phyloP scores from a whole-genome alignment of 1,140 invertebrate species.

The Zophobas atratus region DNA sequence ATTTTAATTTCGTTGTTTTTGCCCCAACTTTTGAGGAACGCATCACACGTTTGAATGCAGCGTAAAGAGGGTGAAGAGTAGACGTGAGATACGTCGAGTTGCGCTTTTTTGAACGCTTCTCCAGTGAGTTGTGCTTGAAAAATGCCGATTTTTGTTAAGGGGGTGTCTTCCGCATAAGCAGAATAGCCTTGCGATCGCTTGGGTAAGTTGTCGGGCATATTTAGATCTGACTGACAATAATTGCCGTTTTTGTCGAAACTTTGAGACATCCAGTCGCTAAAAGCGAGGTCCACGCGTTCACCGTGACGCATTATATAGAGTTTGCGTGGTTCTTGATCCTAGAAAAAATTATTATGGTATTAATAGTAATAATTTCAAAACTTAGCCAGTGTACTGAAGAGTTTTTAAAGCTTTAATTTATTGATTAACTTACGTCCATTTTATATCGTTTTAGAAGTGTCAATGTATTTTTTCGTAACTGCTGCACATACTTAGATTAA shows the following conservation, averaged over 20 bases:
- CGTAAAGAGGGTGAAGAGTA: constrained; percentile 91
- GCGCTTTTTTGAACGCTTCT: constrained; percentile 80
- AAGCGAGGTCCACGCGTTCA: constrained; percentile 93
- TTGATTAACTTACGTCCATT: no score
- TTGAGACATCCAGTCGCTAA: constrained; percentile 89
- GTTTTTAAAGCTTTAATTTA: no score
- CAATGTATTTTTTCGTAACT: no score
- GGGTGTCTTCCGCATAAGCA: constrained; percentile 86
- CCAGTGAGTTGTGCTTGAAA: constrained; percentile 84
- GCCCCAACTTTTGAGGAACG: constrained; percentile 74
- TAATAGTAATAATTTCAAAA: no score
- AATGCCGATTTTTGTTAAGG: constrained; percentile 87
- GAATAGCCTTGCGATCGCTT: constrained; percentile 73
- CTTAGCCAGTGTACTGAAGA: no score
- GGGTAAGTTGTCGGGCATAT: constrained; percentile 87
- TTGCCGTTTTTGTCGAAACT: constrained; percentile 87
- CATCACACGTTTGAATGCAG: constrained; percentile 91
- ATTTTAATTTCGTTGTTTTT: constrained; percentile 62
- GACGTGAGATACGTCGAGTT: constrained; percentile 79
- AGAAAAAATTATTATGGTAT: not conserved
- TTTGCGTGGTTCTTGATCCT: constrained; percentile 67
- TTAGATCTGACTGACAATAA: constrained; percentile 88
- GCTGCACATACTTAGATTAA: no score
- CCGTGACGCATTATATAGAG: constrained; percentile 89
- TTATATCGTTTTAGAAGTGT: no score